phyloP scores from a whole-genome alignment of 2,797 vertebrate genomes.

The Gallinago stenura region DNA sequence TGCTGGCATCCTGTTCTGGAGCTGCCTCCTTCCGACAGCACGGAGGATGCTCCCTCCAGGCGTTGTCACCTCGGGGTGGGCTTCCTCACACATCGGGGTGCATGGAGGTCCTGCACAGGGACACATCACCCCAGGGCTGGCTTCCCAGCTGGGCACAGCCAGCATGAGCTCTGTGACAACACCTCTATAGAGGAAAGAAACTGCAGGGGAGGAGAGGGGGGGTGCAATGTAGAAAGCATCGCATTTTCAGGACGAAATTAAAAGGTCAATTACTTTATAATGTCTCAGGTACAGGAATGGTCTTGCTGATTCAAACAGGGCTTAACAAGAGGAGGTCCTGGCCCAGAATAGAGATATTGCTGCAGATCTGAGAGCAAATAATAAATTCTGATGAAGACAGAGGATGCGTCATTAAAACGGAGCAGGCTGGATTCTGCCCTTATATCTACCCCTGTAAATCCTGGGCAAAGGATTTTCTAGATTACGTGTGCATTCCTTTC shows the following conservation, averaged over 20 bases:
- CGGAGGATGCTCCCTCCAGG: neutral
- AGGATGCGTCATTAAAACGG: neutral
- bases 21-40: neutral
- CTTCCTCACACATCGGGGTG: accelerated
- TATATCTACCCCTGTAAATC: conserved; percentile 17
- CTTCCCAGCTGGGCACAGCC: too few species aligned
- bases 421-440: neutral
- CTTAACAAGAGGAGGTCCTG: neutral
- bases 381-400: conserved; percentile 27
- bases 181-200: neutral
- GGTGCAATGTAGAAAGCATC: neutral
- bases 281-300: neutral
- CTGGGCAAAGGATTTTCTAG: conserved; percentile 16
- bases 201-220: too few species aligned
- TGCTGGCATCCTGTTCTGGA: neutral
- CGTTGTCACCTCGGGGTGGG: accelerated
- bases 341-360: neutral
- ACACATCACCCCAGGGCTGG: too few species aligned
- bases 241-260: neutral
- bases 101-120: neutral
- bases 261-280: neutral
- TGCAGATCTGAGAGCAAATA: neutral
- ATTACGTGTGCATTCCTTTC: conserved; percentile 25
- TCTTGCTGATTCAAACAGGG: neutral
- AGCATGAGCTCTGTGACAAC: too few species aligned